Base-by-base conservation (phyloP, 2,888 invertebrate genomes). In the Aricia artaxerxes region DNA sequence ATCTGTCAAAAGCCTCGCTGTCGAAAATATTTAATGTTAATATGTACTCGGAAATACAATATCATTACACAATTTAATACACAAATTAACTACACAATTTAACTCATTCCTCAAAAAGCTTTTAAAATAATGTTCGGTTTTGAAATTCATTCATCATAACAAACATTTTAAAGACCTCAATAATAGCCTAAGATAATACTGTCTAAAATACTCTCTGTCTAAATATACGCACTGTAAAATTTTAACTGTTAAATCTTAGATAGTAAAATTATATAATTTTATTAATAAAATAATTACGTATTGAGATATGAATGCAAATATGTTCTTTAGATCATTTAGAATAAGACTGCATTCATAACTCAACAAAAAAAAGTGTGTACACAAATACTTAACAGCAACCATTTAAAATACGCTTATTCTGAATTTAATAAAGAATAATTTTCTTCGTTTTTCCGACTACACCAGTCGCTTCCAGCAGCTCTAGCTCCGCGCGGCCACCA, bases 401-500 rank as follows among this genome's bases (percentile, higher is more conserved):
- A 4, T 38, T 44, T 44, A 44, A 44, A 7, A 1, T 9, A 44
- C 49, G 49, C 38, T 69, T 40, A 16, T 78, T 44, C 24, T 24
- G 35, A 53, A 16, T 69, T 78, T 13, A 78, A 49, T 64, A 57
- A 57, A 57, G 4, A 57, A 7, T 49, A 11, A 11, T 57, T 57
- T 57, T 4, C 1, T 16, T 57, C 13, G 57, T 57, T 49, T 60
- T 77, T 60, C 16, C 40, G 24, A 78, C 9, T 73, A 5, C 61
- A 9, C 77, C 7, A 75, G 83, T 79, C 86, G 1, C 83, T 83
- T 92, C 91, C 83, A 88, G 81, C 5, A 1, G 0, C 69, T 4
- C 1, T 85, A 87, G 4, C 40, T 85, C 88, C 7, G 0, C 6
- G 84, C 3, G 69, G 84, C 86, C 89, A 85, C 91, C 93, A 92